These are phyloP conservation scores for Sardinella longiceps DNA, from an alignment of 2,797 vertebrate genomes.

Conservation along the genomic window DNA sequence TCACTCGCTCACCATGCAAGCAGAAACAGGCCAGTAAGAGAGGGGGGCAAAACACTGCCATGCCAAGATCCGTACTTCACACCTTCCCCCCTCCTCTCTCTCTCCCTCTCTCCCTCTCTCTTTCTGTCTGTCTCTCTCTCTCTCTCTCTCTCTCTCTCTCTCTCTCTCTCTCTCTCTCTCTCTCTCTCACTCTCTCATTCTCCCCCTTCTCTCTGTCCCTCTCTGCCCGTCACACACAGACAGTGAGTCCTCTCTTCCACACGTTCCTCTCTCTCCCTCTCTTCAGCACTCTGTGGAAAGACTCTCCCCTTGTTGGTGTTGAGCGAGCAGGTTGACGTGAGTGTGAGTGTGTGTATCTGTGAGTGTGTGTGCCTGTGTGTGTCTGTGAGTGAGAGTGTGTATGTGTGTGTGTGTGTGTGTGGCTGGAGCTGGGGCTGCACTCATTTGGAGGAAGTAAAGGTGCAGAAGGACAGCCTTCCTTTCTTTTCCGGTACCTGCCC, in stretches of 20 bases:
- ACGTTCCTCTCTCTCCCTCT: not conserved
- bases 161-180: conserved; percentile 34
- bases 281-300: not conserved
- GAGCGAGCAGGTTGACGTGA: not conserved
- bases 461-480: not conserved
- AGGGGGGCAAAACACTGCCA: not conserved
- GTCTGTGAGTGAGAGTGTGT: not conserved
- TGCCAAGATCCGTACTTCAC: not conserved
- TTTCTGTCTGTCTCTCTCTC: not conserved
- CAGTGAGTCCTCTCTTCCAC: not conserved
- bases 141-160: not conserved
- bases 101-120: conserved; percentile 24
- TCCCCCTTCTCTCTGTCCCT: conserved; percentile 29
- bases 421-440: not conserved
- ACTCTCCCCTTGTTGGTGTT: not conserved
- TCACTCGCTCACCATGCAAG: not conserved
- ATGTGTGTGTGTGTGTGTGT: not conserved
- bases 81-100: not conserved
- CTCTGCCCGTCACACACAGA: not conserved
- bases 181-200: conserved; percentile 20
- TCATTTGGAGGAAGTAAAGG: not conserved
- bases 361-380: no score
- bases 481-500: conserved; percentile 51
- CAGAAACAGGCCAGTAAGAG: not conserved
- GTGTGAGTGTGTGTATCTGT: not conserved